Conservation (phyloP, 2,113 vertebrate genomes). For the Phylloscopus whistleri region DNA sequence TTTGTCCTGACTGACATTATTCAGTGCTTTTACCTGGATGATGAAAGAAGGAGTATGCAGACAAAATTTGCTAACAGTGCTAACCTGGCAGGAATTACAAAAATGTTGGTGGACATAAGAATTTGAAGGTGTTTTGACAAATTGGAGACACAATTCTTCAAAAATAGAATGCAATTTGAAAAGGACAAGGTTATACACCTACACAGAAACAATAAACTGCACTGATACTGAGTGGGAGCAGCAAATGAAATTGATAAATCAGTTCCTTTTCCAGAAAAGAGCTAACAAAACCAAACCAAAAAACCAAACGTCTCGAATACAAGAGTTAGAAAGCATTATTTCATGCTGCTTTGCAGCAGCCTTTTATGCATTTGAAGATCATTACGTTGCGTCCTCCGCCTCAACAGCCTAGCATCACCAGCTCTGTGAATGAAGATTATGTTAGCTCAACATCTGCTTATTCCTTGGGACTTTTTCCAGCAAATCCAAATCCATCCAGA, state of each 20-base stretch:
- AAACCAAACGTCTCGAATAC: not conserved
- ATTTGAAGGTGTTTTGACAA: not conserved
- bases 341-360: not conserved
- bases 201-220: not conserved
- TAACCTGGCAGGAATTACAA: not conserved
- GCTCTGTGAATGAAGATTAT: not conserved
- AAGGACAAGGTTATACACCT: not conserved
- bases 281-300: not conserved
- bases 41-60: not conserved
- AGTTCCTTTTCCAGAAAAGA: not conserved
- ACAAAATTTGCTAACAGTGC: not conserved
- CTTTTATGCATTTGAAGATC: not conserved
- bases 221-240: not conserved
- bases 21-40: not conserved
- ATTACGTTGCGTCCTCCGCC: rapidly evolving
- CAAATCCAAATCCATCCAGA: not conserved
- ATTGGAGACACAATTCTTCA: not conserved
- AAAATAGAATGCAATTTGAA: not conserved
- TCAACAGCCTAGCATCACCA: not conserved
- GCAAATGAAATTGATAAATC: not conserved
- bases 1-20: not conserved
- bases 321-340: not conserved
- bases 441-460: not conserved
- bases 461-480: not conserved
- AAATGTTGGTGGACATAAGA: not conserved